Evolutionary conservation across 1,140 invertebrate species (phyloP).

Genomic region (Orussus abietinus): DNA sequence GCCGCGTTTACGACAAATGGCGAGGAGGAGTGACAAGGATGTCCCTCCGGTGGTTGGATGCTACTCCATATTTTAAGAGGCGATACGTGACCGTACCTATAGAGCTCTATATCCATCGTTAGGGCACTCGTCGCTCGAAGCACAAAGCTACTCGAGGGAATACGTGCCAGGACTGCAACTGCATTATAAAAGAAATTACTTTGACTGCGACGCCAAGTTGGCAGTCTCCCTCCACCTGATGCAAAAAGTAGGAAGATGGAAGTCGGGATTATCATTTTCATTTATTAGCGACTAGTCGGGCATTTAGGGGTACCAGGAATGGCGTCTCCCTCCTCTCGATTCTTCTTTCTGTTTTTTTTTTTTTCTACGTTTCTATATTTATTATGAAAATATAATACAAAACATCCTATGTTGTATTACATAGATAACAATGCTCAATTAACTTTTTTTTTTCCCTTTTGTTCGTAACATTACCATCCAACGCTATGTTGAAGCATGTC

Average conservation of each 20-base stretch:
- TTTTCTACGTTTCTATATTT: conserved; percentile 64
- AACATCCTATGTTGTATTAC: conserved; percentile 64
- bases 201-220: too few relatives aligned
- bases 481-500: conserved; percentile 46
- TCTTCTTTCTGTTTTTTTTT: conserved; percentile 28
- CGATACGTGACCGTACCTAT: conserved; percentile 34
- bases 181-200: too few relatives aligned
- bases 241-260: neutral
- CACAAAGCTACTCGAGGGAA: conserved; percentile 12
- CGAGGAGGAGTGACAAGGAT: conserved; percentile 17
- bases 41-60: too few relatives aligned
- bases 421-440: conserved; percentile 57
- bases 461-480: conserved; percentile 47
- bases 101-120: too few relatives aligned
- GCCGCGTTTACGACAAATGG: too few relatives aligned
- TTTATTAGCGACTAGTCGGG: too few relatives aligned
- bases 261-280: neutral
- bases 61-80: conserved; percentile 25
- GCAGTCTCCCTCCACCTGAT: too few relatives aligned
- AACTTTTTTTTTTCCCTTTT: conserved; percentile 44
- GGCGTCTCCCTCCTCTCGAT: too few relatives aligned
- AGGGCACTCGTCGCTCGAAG: neutral
- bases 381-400: conserved; percentile 69
- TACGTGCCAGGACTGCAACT: conserved; percentile 10
- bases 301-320: too few relatives aligned